phyloP scores from a whole-genome alignment of 2,888 invertebrate genomes.

The Tenthredo livida region DNA sequence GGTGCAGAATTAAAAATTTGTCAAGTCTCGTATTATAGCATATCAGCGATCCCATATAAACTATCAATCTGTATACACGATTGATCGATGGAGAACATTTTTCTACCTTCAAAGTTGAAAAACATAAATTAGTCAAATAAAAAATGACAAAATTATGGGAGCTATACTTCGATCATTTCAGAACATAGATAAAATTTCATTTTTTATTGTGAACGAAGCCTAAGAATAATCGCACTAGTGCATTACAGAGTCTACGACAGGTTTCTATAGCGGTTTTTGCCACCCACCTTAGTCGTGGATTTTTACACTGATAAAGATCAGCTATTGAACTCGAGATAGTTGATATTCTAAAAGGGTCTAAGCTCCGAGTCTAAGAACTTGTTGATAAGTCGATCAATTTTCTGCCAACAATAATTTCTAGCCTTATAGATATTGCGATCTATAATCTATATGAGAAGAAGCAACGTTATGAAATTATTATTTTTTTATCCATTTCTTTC shows the following conservation, averaged over 20 bases:
- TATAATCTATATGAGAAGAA: not conserved
- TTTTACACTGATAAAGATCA: constrained; percentile 38
- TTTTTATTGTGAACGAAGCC: constrained; percentile 28
- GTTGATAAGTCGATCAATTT: constrained; percentile 11
- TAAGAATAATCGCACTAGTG: not conserved
- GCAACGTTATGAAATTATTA: not conserved
- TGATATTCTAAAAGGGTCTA: constrained; percentile 25
- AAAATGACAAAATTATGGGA: not conserved
- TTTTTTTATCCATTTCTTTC: not conserved
- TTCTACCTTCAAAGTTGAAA: not conserved
- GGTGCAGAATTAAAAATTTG: no score
- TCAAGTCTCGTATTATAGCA: no score
- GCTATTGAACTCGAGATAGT: constrained; percentile 30
- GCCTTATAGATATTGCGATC: not conserved
- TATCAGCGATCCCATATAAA: not conserved
- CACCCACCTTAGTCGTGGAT: constrained; percentile 31
- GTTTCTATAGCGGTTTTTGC: constrained; percentile 48
- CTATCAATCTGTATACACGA: not conserved
- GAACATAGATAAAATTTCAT: not conserved
- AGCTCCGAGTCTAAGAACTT: not conserved
- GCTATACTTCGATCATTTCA: not conserved
- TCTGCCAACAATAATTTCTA: not conserved
- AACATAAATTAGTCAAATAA: not conserved
- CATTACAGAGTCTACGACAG: constrained; percentile 16
- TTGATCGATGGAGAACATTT: not conserved